Conservation (phyloP, 2,888 invertebrate species). For the Hemicrepidius hirtus region DNA sequence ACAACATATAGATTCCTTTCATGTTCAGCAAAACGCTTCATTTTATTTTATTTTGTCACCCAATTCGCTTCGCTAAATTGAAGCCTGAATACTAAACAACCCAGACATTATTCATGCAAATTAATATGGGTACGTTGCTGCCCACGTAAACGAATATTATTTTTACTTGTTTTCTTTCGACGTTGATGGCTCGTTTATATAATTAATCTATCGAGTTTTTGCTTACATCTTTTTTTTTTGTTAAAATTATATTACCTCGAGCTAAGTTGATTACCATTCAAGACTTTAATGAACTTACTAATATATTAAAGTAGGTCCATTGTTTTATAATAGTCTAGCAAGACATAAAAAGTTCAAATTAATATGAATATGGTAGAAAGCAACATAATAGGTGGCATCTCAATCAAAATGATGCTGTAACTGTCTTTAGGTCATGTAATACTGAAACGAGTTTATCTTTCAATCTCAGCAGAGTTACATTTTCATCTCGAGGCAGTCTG, state of each 20-base stretch:
- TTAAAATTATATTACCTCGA: no score
- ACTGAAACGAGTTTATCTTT: constrained; percentile 28
- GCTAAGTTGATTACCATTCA: background rate
- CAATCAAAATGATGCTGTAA: constrained; percentile 18
- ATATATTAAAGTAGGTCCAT: constrained; percentile 9
- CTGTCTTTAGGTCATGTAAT: constrained; percentile 29
- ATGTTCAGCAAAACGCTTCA: constrained; percentile 5
- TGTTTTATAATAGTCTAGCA: constrained; percentile 5
- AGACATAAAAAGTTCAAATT: background rate
- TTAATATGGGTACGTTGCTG: constrained; percentile 16
- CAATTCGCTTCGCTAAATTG: constrained; percentile 16
- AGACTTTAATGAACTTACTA: background rate
- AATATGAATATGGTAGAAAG: constrained; percentile 8
- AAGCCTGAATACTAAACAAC: constrained; percentile 22
- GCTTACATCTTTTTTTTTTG: no score
- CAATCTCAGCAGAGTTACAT: constrained; percentile 16
- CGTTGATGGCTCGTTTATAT: background rate
- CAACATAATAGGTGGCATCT: constrained; percentile 15
- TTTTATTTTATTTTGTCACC: constrained; percentile 18
- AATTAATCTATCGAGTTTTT: background rate
- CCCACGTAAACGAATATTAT: constrained; percentile 10
- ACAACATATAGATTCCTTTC: background rate
- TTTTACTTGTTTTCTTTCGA: constrained; percentile 8
- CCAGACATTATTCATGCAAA: constrained; percentile 13
- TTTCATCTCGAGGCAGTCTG: constrained; percentile 29